phyloP scores from a whole-genome alignment of 1,140 invertebrate species.

The Danaus melanippus region DNA sequence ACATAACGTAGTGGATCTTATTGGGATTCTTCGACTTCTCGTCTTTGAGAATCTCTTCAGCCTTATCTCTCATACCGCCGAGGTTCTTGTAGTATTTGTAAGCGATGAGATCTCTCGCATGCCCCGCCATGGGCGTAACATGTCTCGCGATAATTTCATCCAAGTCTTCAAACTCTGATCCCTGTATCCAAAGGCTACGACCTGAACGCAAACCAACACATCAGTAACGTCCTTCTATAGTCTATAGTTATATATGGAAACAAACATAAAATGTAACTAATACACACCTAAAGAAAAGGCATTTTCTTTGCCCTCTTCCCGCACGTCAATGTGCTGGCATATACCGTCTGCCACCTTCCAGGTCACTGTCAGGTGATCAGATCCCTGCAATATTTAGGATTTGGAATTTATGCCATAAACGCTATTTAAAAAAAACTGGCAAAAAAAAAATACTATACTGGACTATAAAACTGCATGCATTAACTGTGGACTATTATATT shows the following conservation, averaged over 20 bases:
- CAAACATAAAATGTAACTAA: conserved; percentile 6
- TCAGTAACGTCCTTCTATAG: conserved; percentile 18
- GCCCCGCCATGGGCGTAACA: conserved; percentile 95
- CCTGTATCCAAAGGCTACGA: conserved; percentile 86
- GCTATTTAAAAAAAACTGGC: conserved; percentile 8
- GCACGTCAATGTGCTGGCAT: conserved; percentile 96
- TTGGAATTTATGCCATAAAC: conserved; percentile 3
- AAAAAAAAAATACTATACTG: conserved; percentile 4
- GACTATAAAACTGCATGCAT: not conserved
- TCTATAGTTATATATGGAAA: conserved; percentile 3
- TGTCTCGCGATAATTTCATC: conserved; percentile 99
- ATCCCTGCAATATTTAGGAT: conserved; percentile 74
- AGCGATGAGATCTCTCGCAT: conserved; percentile 89
- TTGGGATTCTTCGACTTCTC: conserved; percentile 89
- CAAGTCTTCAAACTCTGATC: conserved; percentile 96
- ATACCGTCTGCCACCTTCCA: conserved; percentile 98
- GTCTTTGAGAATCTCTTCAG: conserved; percentile 89
- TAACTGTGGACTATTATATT: conserved; percentile 2
- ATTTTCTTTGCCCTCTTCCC: conserved; percentile 97
- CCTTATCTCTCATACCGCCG: conserved; percentile 84
- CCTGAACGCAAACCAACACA: conserved; percentile 34
- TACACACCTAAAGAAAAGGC: conserved; percentile 92
- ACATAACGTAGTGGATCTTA: conserved; percentile 94
- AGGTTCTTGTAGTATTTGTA: conserved; percentile 92
- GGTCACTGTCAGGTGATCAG: conserved; percentile 96